Evolutionary conservation across 2,113 vertebrate species (phyloP), one percentile per base, ranked within the genome.

Genomic region (Amphilophus citrinellus): DNA sequence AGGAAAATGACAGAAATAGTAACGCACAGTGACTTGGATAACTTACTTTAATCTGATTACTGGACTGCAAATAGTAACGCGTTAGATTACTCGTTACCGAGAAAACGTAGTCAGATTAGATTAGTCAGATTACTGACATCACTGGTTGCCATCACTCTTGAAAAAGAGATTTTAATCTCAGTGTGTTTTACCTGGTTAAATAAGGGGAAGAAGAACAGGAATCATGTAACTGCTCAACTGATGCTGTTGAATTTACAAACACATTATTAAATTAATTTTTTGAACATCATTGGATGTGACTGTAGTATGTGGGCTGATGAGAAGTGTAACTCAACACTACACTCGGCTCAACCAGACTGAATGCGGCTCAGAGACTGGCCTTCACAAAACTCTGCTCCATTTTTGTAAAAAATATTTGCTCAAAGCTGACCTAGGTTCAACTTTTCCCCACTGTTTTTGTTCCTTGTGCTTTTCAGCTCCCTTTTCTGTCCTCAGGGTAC

Each of bases 361-460:
- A 87, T 87, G 76, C 87, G 82, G 87, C 90, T 89, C 80, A 42
- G 68, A 7, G 37, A 81, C 84, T 68, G 73, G 84, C 84, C 80
- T 76, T 78, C 82, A 85, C 77, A 63, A 79, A 85, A 76, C 76
- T 73, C 42, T 7, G 57, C 79, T 84, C 27, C 5, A 0, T 83
- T 83, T 83, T 62, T 76, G 5, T 32, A 32, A 78, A 91, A 82
- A 37, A 87, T 88, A 93, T 93, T 90, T 82, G 77, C 80, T 86
- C 73, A 81, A 80, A 61, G 85, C 73, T 85, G 75, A 85, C 82
- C 85, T 78, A 35, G 60, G 84, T 78, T 87, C 79, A 90, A 82
- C 80, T 92, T 82, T 57, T 83, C 79, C 80, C 63, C 35, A 20
- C 65, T 84, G 78, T 77, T 79, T 84, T 71, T 56, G 37, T 63